Conservation (phyloP, 2,888 invertebrate species). For the Augiades crinisus region DNA sequence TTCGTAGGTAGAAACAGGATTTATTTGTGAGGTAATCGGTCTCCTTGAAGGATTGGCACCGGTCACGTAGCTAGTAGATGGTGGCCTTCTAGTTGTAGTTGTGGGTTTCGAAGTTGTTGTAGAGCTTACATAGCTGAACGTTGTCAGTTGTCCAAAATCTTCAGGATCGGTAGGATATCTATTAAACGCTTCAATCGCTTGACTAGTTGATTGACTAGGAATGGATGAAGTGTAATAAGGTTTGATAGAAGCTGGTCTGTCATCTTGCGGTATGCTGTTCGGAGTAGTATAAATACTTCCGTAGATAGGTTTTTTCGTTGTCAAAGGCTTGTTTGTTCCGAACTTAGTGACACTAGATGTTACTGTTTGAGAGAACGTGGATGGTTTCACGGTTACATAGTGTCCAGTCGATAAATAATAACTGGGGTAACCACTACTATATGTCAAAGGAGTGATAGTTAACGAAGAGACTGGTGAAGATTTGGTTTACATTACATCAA, state of each 20-base stretch:
- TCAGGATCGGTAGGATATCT: constrained; percentile 68
- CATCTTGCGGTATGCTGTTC: constrained; percentile 53
- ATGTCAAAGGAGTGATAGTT: constrained; percentile 50
- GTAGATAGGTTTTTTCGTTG: constrained; percentile 49
- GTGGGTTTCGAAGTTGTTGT: constrained; percentile 57
- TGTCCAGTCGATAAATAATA: constrained; percentile 62
- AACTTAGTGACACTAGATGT: constrained; percentile 37
- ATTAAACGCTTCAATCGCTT: constrained; percentile 70
- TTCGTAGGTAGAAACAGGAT: constrained; percentile 54
- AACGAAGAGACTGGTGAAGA: constrained; percentile 58
- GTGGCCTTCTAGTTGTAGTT: constrained; percentile 57
- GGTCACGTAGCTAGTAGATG: constrained; percentile 73
- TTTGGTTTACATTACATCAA: constrained; percentile 60
- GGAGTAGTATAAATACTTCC: constrained; percentile 53
- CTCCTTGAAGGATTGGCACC: constrained; percentile 73
- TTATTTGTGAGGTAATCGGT: constrained; percentile 57
- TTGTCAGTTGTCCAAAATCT: constrained; percentile 65
- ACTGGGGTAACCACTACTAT: constrained; percentile 55
- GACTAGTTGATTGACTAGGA: constrained; percentile 70
- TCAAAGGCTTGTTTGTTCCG: constrained; percentile 45
- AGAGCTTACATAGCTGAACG: constrained; percentile 64
- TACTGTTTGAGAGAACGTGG: constrained; percentile 35
- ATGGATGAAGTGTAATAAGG: constrained; percentile 57
- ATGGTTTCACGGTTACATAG: constrained; percentile 68
- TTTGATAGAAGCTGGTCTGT: constrained; percentile 46